These are phyloP conservation scores for Acronicta leporina DNA, from an alignment of 2,888 invertebrate species.

Conservation along the genomic window DNA sequence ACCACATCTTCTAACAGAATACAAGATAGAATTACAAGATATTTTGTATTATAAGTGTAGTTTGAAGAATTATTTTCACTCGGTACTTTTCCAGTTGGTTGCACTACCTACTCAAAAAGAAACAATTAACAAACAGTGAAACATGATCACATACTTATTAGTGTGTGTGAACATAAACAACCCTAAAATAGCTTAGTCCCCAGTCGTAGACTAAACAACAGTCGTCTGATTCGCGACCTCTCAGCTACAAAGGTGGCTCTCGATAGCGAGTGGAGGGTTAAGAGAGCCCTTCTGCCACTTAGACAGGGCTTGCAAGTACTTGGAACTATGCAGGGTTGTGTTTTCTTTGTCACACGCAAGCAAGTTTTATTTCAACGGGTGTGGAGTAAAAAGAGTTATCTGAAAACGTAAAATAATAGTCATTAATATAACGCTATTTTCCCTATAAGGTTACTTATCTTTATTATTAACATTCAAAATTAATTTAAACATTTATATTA, in stretches of 20 bases:
- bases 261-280: slow-evolving; percentile 54
- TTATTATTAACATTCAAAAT: neutral
- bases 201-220: slow-evolving; percentile 43
- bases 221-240: slow-evolving; percentile 50
- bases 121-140: too few species aligned
- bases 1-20: too few species aligned
- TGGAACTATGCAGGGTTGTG: slow-evolving; percentile 28
- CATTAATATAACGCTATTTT: too few species aligned
- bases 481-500: too few species aligned
- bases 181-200: slow-evolving; percentile 13
- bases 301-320: slow-evolving; percentile 53
- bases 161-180: neutral
- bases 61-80: too few species aligned
- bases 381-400: neutral
- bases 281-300: slow-evolving; percentile 66
- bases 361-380: slow-evolving; percentile 12
- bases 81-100: too few species aligned
- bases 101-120: too few species aligned
- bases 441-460: neutral
- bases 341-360: slow-evolving; percentile 49
- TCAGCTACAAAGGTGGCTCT: slow-evolving; percentile 56
- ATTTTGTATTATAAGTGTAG: too few species aligned
- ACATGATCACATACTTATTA: too few species aligned
- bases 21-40: too few species aligned
- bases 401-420: neutral